Conservation (phyloP, 1,140 invertebrate species). For the Drosophila sp. region DNA sequence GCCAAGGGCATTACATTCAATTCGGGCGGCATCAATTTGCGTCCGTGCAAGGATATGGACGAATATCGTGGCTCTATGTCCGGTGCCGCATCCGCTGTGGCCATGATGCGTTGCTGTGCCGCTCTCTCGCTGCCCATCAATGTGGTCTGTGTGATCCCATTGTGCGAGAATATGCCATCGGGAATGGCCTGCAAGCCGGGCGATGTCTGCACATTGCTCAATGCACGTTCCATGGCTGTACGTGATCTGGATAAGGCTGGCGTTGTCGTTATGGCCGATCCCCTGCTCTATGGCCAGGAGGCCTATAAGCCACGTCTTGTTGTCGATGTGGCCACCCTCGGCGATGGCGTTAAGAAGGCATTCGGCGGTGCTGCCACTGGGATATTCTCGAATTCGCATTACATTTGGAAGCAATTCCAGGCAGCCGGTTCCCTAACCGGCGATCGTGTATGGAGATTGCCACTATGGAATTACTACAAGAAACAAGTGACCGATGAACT, state of each 20-base stretch:
- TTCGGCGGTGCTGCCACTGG: slow-evolving; percentile 90
- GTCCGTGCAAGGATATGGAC: slow-evolving; percentile 89
- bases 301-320: slow-evolving; percentile 86
- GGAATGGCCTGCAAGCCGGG: slow-evolving; percentile 93
- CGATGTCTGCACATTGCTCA: slow-evolving; percentile 92
- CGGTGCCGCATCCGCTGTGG: slow-evolving; percentile 66
- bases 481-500: slow-evolving; percentile 86
- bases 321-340: slow-evolving; percentile 91
- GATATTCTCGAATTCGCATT: slow-evolving; percentile 89
- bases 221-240: slow-evolving; percentile 91
- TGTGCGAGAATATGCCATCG: slow-evolving; percentile 95
- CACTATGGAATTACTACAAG: slow-evolving; percentile 91
- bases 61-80: slow-evolving; percentile 95
- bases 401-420: slow-evolving; percentile 87
- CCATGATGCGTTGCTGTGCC: slow-evolving; percentile 64
- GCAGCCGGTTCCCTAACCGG: slow-evolving; percentile 89
- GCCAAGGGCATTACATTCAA: slow-evolving; percentile 95
- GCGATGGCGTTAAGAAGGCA: slow-evolving; percentile 81
- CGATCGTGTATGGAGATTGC: slow-evolving; percentile 95
- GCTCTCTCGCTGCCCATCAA: slow-evolving; percentile 72
- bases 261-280: slow-evolving; percentile 94
- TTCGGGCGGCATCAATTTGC: slow-evolving; percentile 91
- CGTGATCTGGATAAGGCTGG: slow-evolving; percentile 94
- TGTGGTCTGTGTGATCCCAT: slow-evolving; percentile 74
- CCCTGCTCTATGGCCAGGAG: slow-evolving; percentile 89